Conservation (phyloP, 2,888 invertebrate genomes). For the Eilema griseolum region DNA sequence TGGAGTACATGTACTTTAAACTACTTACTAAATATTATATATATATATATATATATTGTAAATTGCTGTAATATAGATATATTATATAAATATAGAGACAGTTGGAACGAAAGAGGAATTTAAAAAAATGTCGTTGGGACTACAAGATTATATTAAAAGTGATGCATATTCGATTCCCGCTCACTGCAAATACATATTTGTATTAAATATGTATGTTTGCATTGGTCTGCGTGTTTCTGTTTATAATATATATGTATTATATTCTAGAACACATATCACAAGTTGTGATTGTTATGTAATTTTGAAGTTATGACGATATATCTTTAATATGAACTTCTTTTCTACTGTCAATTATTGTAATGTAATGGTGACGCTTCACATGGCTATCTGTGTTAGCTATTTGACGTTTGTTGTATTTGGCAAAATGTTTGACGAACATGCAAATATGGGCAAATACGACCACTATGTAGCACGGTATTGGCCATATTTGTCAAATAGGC, state of each 20-base stretch:
- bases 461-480: too few species aligned
- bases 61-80: slow-evolving; percentile 48
- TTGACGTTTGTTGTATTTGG: too few species aligned
- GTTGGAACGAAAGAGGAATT: neutral
- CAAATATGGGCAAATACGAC: too few species aligned
- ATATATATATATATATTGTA: slow-evolving; percentile 45
- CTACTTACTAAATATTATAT: too few species aligned
- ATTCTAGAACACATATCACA: neutral
- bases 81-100: slow-evolving; percentile 27
- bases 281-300: neutral
- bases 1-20: too few species aligned
- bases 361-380: neutral
- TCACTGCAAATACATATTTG: neutral
- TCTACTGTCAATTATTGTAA: slow-evolving; percentile 1
- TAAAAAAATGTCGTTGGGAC: neutral
- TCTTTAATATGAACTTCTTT: neutral
- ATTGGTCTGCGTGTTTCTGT: neutral
- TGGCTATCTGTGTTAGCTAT: too few species aligned
- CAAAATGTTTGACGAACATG: too few species aligned
- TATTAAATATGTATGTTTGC: too few species aligned
- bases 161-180: neutral
- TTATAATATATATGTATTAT: neutral
- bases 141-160: neutral
- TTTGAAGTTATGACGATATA: slow-evolving; percentile 1
- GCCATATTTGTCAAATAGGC: too few species aligned